A percentile compares a stretch with the other conserved stretches of the same genome.
phyloP scores from a whole-genome alignment of 1,140 invertebrate species.

The Brachionus rotundiformis region DNA sequence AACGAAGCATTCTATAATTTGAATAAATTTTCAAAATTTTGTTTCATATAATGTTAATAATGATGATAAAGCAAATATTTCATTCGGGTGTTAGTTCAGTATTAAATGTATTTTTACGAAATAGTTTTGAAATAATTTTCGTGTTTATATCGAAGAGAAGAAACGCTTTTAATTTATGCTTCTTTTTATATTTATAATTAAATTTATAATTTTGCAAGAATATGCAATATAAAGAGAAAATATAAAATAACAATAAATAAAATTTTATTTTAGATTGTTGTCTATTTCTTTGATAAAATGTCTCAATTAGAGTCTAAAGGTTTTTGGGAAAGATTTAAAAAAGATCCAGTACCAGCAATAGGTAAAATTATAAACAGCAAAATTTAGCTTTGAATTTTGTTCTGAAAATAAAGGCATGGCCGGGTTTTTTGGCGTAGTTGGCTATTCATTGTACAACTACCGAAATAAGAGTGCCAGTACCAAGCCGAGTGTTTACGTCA shows the following conservation, averaged over 20 bases:
- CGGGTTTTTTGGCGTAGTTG: slow-evolving; percentile 46
- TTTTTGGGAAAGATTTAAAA: slow-evolving; percentile 34
- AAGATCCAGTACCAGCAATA: slow-evolving; percentile 45
- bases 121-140: not conserved
- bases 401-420: slow-evolving; percentile 13
- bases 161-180: not conserved
- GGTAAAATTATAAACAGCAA: not conserved
- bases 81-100: not conserved
- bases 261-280: not conserved
- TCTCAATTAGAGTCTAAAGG: slow-evolving; percentile 10
- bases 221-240: not conserved
- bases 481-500: slow-evolving; percentile 47
- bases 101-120: not conserved
- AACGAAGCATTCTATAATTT: slow-evolving; percentile 28
- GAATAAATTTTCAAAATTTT: not conserved
- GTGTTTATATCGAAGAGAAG: not conserved
- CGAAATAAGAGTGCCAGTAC: not conserved
- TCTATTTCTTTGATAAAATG: not conserved
- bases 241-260: not conserved
- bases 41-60: not conserved
- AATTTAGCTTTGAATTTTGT: not conserved
- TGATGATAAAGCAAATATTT: slow-evolving; percentile 28
- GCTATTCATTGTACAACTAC: slow-evolving; percentile 39
- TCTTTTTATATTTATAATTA: not conserved
- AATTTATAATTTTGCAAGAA: not conserved